A percentile compares a stretch with the other conserved stretches of the same genome.
phyloP scores from a whole-genome alignment of 2,888 invertebrate genomes.

The Thyatira batis region DNA sequence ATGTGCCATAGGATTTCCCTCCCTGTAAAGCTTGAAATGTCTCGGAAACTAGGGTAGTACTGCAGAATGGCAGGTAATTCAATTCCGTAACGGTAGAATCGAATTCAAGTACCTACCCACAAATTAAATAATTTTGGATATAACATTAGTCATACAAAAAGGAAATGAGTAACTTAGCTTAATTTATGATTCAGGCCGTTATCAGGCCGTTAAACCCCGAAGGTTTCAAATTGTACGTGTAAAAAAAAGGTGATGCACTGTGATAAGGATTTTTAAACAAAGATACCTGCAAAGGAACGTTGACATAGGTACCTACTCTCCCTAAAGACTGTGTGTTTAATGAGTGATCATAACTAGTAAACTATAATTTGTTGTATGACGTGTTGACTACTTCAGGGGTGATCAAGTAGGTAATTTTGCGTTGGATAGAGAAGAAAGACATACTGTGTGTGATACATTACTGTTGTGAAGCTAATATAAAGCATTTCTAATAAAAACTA shows the following conservation, averaged over 20 bases:
- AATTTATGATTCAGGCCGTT: constrained; percentile 62
- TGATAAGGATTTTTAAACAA: constrained; percentile 6
- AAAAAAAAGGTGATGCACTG: constrained; percentile 14
- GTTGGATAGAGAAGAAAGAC: not conserved
- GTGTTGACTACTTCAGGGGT: too few relatives aligned
- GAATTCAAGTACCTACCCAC: not conserved
- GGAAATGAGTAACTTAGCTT: constrained; percentile 61
- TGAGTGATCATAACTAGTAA: not conserved
- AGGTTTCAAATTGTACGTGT: constrained; percentile 14
- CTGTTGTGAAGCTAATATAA: not conserved
- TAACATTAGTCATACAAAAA: constrained; percentile 34
- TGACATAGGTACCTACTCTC: not conserved
- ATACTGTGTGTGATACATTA: not conserved
- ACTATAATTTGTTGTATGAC: too few relatives aligned
- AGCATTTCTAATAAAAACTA: not conserved
- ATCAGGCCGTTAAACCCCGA: constrained; percentile 45
- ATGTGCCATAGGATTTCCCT: too few relatives aligned
- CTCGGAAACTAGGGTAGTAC: too few relatives aligned
- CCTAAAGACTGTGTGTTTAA: not conserved
- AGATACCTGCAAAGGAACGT: not conserved
- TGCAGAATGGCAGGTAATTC: too few relatives aligned
- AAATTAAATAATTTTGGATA: constrained; percentile 24
- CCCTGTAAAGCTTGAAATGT: too few relatives aligned
- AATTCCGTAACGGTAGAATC: too few relatives aligned
- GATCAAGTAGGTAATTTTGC: not conserved